Evolutionary conservation across 2,888 invertebrate genomes (phyloP), one percentile per base, ranked within the genome.

Genomic region (Netelia virgata): DNA sequence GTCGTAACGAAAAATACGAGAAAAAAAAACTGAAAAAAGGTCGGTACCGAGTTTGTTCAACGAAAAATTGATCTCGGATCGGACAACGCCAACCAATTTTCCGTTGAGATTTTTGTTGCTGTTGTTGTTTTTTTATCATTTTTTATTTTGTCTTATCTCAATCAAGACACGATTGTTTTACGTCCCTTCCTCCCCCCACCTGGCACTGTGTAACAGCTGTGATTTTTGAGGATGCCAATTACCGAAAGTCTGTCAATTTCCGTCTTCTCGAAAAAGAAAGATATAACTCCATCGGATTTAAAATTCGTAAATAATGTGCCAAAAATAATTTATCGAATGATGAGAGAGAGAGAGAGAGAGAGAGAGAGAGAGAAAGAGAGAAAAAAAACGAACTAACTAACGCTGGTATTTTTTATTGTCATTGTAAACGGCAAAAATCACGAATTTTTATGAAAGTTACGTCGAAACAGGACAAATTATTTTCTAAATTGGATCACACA

Each of bases 401-500:
- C 28, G 28, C 28, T 28, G 28, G 5, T 28, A 28, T 28, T 28
- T 28, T 28, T 28, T 5, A 28, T 28, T 28, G 28, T 28, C 28
- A 28, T 28, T 28, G 28, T 28, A 28, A 28, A 28, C 28, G 28
- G 28, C 28, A 28, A 70, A 41, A 57, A 74, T 28, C 23, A 57
- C 36, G 76, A 69, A 82, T 86, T 85, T 85, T 78, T 16, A 78
- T 74, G 88, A 88, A 86, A 88, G 78, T 83, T 87, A 86, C 84
- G 64, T 86, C 61, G 9, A 41, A 80, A 82, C 55, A 76, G 80
- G 28, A 28, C 28, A 28, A 81, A 86, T 84, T 87, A 86, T 83
- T 66, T 80, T 70, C 76, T 87, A 84, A 88, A 88, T 90, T 82
- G 86, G 82, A 88, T 87, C 87, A 77, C 88, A 89, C 90, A 91